Conservation (phyloP, 2,113 vertebrate species). For the Sander vitreus region DNA sequence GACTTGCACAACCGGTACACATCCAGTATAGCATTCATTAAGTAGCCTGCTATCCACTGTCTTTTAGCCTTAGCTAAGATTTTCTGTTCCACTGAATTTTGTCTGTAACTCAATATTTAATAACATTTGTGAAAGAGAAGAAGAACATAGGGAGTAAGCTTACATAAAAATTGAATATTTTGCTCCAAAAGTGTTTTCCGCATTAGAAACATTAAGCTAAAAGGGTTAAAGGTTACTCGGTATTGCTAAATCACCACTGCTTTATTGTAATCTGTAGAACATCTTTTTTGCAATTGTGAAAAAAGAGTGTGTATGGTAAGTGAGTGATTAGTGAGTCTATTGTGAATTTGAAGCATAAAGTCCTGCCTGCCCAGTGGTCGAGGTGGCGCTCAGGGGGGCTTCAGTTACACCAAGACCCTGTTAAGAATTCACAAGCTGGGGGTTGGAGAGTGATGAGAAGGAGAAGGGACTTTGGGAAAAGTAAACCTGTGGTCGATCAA, state of each 20-base stretch:
- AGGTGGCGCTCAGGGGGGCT: conserved; percentile 18
- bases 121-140: background rate
- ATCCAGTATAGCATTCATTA: background rate
- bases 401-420: conserved; percentile 48
- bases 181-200: background rate
- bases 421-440: conserved; percentile 61
- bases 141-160: background rate
- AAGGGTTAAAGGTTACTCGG: too few relatives aligned
- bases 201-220: too few relatives aligned
- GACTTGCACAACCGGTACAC: background rate
- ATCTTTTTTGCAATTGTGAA: too few relatives aligned
- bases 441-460: background rate
- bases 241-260: too few relatives aligned
- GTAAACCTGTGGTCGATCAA: conserved; percentile 55
- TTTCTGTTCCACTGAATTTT: background rate
- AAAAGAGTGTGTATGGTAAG: too few relatives aligned
- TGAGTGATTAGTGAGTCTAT: too few relatives aligned
- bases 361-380: conserved; percentile 28
- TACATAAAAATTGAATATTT: background rate
- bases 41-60: background rate
- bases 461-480: conserved; percentile 28
- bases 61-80: background rate
- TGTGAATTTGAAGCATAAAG: background rate
- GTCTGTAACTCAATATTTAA: background rate
- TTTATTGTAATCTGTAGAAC: too few relatives aligned